A percentile compares a stretch with the other conserved stretches of the same genome.
phyloP scores from a whole-genome alignment of 35 echinoderm and acorn worm species.

The Lytechinus variegatus region DNA sequence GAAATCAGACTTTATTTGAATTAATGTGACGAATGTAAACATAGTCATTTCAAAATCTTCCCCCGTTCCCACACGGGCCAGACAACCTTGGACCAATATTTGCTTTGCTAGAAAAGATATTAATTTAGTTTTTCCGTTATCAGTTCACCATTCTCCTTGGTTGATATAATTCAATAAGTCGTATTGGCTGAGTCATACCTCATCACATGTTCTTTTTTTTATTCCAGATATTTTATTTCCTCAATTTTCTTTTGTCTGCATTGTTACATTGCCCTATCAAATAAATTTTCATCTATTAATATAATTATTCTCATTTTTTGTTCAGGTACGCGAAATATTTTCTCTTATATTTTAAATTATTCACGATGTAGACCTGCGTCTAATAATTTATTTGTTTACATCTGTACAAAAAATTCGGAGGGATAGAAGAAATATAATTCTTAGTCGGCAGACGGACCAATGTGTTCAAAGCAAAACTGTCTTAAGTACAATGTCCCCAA shows the following conservation, averaged over 20 bases:
- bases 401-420: too few species aligned
- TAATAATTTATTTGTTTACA: too few species aligned
- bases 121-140: neutral
- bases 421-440: too few species aligned
- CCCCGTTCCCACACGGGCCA: neutral
- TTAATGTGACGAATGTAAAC: neutral
- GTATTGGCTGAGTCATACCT: neutral
- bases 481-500: too few species aligned
- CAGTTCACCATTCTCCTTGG: neutral
- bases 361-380: too few species aligned
- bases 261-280: too few species aligned
- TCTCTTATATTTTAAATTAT: too few species aligned
- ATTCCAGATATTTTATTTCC: neutral
- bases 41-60: neutral
- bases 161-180: neutral
- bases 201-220: neutral
- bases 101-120: neutral
- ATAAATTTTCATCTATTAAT: too few species aligned
- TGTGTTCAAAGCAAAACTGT: too few species aligned
- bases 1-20: neutral
- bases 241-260: neutral
- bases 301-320: too few species aligned
- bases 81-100: neutral
- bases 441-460: too few species aligned
- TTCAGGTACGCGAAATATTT: too few species aligned